Evolutionary conservation across 2,888 invertebrate genomes (phyloP), one percentile per base, ranked within the genome.

Genomic region (Sepiola atlantica): DNA sequence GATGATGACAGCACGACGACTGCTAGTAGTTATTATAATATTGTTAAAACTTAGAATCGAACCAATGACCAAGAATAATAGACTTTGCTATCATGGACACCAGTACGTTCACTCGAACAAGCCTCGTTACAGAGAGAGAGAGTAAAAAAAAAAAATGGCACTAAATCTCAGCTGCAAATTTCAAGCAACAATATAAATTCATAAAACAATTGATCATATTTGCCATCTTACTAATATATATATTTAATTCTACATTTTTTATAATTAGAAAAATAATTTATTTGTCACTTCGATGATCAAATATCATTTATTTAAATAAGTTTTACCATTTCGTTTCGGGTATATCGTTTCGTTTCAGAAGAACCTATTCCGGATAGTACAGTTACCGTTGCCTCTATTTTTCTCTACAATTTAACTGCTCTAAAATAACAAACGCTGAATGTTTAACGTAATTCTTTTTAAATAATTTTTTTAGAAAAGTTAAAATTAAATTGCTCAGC

Each of bases 351-450:
- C 77, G n/a, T n/a, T 77, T n/a, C 77, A n/a, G 18, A 77, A n/a
- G n/a, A 77, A 77, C n/a, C 77, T 14, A 77, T 77, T 77, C 77
- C 77, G 28, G 28, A 77, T 77, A 77, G 14, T 28, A 8, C 16
- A 77, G 77, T 77, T 77, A 77, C n/a, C 77, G 12, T 77, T 77
- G 77, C 77, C 77, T 77, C n/a, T 77, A 77, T n/a, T 77, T n/a
- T n/a, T 77, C 14, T 77, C n/a, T 77, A 16, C 77, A n/a, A 14
- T n/a, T n/a, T n/a, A 61, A n/a, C n/a, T n/a, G 28, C 28, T 61
- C 61, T 61, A 28, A 61, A 61, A 61, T 12, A n/a, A 77, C n/a
- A 77, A n/a, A 77, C 12, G n/a, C 14, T 77, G 16, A n/a, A 77
- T 77, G 28, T 77, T 1, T 61, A 61, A 61, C 10, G n/a, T n/a